Base-by-base conservation (phyloP, 2,888 invertebrate genomes). In the Tenthredo distinguenda region DNA sequence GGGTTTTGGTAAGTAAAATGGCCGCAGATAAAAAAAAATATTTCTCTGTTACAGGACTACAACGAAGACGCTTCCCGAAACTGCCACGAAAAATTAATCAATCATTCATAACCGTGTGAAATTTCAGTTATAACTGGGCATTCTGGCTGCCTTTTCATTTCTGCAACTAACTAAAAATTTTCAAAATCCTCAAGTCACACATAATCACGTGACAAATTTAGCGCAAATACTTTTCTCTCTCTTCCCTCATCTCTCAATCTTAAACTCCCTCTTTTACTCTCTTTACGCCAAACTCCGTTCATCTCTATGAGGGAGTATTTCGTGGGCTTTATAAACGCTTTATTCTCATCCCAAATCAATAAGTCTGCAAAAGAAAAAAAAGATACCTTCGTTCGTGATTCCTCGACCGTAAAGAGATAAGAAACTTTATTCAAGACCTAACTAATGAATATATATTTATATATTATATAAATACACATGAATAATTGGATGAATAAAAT, bases 1-100 rank as follows among this genome's bases (percentile, higher is more conserved):
- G 86, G 90, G 90, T 91, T 89, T 89, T 92, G 92, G 93, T 93
- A 93, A 93, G 93, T 93, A 93, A 92, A 91, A 93, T 90, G 93
- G 93, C 92, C 92, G 92, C 92, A 90, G 91, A 91, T 91, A 90
- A 90, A 91, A 89, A 88, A 89, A 65, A 40, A 58, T 83, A 83
- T 83, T 90, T 89, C 88, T 91, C 88, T 91, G 91, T 92, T 92
- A 31, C 91, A 92, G 92, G 88, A 87, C 74, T 86, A 86, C 86
- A 82, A 82, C 47, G 65, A 72, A 68, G 34, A 87, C 86, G 87
- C 83, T 10, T 31, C 18, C 12, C 65, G 47, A 83, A 68, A 83
- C 71, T 83, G 65, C 62, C 34, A 50, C 26, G 43, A 76, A 79
- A 79, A 84, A 71, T 43, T 55, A 71, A 72, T 47, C 71, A 85